phyloP scores from a whole-genome alignment of 2,113 vertebrate species.

The Phrynosoma platyrhinos region DNA sequence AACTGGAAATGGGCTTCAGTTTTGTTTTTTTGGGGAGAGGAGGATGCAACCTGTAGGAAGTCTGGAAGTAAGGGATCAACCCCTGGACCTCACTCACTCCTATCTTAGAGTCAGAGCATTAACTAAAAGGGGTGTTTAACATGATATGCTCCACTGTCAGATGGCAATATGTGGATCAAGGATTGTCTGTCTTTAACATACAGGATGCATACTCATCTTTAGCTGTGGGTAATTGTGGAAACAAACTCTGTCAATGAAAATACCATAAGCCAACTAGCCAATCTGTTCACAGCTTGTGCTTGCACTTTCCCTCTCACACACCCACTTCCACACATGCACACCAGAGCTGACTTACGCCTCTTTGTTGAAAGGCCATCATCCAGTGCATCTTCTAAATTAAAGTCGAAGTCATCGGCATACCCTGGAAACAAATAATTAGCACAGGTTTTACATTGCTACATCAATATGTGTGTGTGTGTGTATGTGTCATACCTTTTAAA shows the following conservation, averaged over 20 bases:
- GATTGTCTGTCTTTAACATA: background rate
- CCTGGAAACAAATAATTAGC: constrained; percentile 66
- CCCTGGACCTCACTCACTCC: too few relatives aligned
- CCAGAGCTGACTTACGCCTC: constrained; percentile 72
- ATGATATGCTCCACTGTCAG: background rate
- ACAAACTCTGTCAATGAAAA: background rate
- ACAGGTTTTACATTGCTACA: constrained; percentile 9
- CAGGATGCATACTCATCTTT: background rate
- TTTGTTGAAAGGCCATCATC: constrained; percentile 42
- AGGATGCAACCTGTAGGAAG: too few relatives aligned
- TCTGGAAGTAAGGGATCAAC: too few relatives aligned
- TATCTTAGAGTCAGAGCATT: too few relatives aligned
- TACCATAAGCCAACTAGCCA: background rate
- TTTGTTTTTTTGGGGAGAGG: too few relatives aligned
- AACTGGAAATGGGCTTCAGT: too few relatives aligned
- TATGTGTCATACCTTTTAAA: background rate
- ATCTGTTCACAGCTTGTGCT: background rate
- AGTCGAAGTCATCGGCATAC: constrained; percentile 61
- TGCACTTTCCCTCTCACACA: background rate
- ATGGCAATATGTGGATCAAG: background rate
- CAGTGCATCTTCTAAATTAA: constrained; percentile 66
- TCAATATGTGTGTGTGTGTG: fast-evolving
- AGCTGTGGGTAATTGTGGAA: fast-evolving
- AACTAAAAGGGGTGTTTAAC: background rate
- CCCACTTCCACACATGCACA: background rate